Evolutionary conservation across 1,140 invertebrate genomes (phyloP).

Genomic region (Cephus cinctus): DNA sequence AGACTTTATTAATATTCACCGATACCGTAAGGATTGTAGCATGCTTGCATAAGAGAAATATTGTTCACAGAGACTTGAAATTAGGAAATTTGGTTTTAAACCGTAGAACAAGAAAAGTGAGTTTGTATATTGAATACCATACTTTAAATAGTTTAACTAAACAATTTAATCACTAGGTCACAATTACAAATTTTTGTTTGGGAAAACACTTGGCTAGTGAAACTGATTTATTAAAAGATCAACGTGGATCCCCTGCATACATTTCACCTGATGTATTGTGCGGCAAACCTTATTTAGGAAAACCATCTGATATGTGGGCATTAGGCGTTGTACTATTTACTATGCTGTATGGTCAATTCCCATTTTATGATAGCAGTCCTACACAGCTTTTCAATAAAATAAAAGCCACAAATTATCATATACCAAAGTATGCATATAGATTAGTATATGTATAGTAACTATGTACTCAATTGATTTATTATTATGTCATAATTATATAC

Average conservation of each 20-base stretch:
- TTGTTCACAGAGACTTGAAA: slow-evolving; percentile 82
- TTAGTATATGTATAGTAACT: slow-evolving; percentile 16
- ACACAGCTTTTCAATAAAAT: slow-evolving; percentile 81
- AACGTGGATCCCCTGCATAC: slow-evolving; percentile 81
- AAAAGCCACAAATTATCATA: slow-evolving; percentile 65
- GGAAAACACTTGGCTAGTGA: slow-evolving; percentile 77
- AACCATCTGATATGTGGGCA: slow-evolving; percentile 87
- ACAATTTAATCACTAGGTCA: slow-evolving; percentile 54
- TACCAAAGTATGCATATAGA: slow-evolving; percentile 68
- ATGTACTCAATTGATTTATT: slow-evolving; percentile 1
- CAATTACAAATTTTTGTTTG: slow-evolving; percentile 80
- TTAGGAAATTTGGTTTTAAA: slow-evolving; percentile 80
- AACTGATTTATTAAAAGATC: slow-evolving; percentile 74
- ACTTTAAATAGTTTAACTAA: not conserved
- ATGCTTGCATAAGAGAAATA: slow-evolving; percentile 77
- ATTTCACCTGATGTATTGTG: slow-evolving; percentile 82
- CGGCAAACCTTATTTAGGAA: slow-evolving; percentile 73
- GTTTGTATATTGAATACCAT: not conserved
- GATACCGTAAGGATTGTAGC: slow-evolving; percentile 76
- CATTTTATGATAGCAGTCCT: slow-evolving; percentile 78
- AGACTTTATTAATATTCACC: slow-evolving; percentile 76
- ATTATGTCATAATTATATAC: slow-evolving; percentile 3
- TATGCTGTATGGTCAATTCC: slow-evolving; percentile 86
- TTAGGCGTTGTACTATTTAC: slow-evolving; percentile 80
- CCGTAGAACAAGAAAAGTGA: slow-evolving; percentile 61